A percentile compares a stretch with the other conserved stretches of the same genome.
Evolutionary conservation across 2,113 vertebrate genomes (phyloP).

Genomic region (Lophochroa leadbeateri): DNA sequence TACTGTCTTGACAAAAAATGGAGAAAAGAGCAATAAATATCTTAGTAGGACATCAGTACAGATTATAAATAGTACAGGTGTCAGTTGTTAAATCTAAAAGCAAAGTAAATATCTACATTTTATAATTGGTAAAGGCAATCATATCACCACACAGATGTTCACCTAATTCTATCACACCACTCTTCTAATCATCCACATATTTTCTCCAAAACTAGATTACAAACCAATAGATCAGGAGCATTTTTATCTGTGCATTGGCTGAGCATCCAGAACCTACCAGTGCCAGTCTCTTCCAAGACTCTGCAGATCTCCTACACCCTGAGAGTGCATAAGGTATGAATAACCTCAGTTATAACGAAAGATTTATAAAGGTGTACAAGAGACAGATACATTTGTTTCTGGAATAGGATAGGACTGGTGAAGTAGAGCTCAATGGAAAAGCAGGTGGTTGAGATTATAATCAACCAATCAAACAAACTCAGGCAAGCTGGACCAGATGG

Average conservation of each 20-base stretch:
- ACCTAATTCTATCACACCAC: neutral
- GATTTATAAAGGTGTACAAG: constrained; percentile 56
- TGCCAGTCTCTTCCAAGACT: neutral
- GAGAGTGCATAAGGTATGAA: constrained; percentile 43
- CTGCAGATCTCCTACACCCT: neutral
- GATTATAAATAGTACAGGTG: neutral
- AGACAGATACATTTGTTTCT: constrained; percentile 57
- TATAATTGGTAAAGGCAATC: neutral
- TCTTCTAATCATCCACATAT: neutral
- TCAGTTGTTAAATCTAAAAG: neutral
- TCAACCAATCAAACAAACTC: constrained; percentile 31
- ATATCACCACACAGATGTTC: neutral
- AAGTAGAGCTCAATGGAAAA: constrained; percentile 24
- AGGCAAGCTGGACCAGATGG: constrained; percentile 53
- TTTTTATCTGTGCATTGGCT: neutral
- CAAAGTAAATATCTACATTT: neutral
- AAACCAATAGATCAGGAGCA: neutral
- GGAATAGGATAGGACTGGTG: constrained; percentile 25
- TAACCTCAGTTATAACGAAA: constrained; percentile 41
- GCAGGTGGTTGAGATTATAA: constrained; percentile 70
- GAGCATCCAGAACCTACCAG: neutral
- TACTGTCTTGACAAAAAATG: neutral
- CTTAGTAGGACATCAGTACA: neutral
- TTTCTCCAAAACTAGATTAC: neutral
- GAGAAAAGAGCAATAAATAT: neutral